Evolutionary conservation across 2,888 invertebrate genomes (phyloP), one percentile per base, ranked within the genome.

Genomic region (Amaurobius ferox): DNA sequence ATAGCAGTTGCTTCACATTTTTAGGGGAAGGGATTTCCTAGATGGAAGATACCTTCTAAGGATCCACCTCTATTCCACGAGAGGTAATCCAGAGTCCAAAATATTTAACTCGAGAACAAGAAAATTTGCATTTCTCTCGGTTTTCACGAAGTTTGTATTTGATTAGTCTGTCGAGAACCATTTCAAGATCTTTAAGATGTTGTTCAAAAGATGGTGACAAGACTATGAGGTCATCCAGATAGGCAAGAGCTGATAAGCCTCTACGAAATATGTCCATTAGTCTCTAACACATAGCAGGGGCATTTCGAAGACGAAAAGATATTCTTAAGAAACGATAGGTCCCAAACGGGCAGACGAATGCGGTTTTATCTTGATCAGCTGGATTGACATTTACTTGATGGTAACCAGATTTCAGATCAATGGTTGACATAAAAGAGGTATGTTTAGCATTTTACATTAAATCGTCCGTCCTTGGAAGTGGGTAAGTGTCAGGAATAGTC

Each of bases 261-360:
- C 11, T 11, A 35, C 35, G 16, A 64, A 68, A 6, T 39, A n/a
- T 30, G 28, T 78, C 61, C n/a, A 68, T 78, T 30, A 68, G 28
- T 7, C 55, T 11, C 23, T 55, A 48, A 23, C 48, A 61, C 0
- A 23, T 48, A 2, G 71, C 48, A 0, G 35, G 64, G 16, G 40
- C 26, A 28, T 64, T 74, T 29, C 64, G 28, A 2, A 68, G n/a
- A 16, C 68, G 35, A 11, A 78, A 70, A 7, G 78, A 55, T 61
- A 68, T 78, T n/a, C 55, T 28, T 13, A 9, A 23, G 35, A 29
- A 78, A 11, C 29, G 13, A 30, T 7, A 77, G 3, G 35, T 67
- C 16, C 55, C 68, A 77, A 55, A 77, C 6, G 77, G 55, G 11
- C 68, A 68, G 19, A 61, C 26, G 28, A 78, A 77, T 1, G 67